Evolutionary conservation across 2,797 vertebrate species (phyloP).

Genomic region (Centroberyx gerrardi): DNA sequence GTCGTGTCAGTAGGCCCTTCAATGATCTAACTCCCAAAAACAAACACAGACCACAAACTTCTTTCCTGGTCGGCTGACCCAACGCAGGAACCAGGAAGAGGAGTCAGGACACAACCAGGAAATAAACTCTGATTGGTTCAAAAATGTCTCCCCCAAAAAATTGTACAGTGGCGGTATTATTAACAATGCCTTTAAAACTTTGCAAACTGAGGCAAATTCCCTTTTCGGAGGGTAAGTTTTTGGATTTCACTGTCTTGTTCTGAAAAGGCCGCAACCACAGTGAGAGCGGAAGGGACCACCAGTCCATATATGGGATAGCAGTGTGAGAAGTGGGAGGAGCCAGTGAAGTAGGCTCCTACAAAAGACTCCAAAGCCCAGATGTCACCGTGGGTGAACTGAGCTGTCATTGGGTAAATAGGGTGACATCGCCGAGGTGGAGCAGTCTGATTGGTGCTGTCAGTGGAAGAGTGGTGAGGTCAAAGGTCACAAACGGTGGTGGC

Average conservation of each 20-base stretch:
- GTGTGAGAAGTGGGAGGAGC: constrained; percentile 35
- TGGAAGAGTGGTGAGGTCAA: constrained; percentile 71
- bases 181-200: constrained; percentile 43
- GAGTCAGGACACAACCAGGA: constrained; percentile 25
- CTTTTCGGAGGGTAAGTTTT: constrained; percentile 59
- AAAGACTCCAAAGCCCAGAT: constrained; percentile 46
- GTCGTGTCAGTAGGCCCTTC: constrained; percentile 65
- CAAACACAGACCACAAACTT: constrained; percentile 27
- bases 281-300: neutral
- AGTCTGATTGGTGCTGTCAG: constrained; percentile 60
- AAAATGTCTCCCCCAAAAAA: constrained; percentile 10
- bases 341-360: constrained; percentile 23
- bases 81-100: constrained; percentile 35
- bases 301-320: neutral
- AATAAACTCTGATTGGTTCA: constrained; percentile 21
- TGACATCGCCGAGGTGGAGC: constrained; percentile 49
- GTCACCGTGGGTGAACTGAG: constrained; percentile 40
- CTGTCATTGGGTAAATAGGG: constrained; percentile 43
- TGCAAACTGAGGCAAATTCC: constrained; percentile 59
- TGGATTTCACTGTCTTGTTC: constrained; percentile 39
- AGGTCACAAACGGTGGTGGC: constrained; percentile 71
- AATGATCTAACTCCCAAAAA: constrained; percentile 48
- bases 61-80: constrained; percentile 44
- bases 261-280: constrained; percentile 34
- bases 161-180: constrained; percentile 48